Evolutionary conservation across 2,113 vertebrate species (phyloP).

Genomic region (Entosphenus tridentatus): DNA sequence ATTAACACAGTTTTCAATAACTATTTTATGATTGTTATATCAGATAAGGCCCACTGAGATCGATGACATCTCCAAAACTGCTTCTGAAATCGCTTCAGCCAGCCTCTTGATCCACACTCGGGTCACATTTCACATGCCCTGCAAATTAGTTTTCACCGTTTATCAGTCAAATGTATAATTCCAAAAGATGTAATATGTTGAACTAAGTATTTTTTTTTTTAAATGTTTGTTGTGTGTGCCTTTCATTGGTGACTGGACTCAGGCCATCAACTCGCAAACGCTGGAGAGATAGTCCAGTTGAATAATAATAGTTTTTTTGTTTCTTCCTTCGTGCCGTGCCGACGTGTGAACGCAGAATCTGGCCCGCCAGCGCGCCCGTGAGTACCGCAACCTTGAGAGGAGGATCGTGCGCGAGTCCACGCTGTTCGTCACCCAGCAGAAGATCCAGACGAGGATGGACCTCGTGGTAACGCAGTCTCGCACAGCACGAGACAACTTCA

Average conservation of each 20-base stretch:
- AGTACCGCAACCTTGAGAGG: conserved; percentile 33
- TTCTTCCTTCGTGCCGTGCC: conserved; percentile 22
- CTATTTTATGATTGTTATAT: too few relatives aligned
- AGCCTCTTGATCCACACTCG: too few relatives aligned
- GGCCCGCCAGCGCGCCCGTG: conserved; percentile 21
- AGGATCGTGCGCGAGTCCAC: conserved; percentile 70
- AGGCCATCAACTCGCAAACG: too few relatives aligned
- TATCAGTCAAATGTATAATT: too few relatives aligned
- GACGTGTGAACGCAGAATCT: conserved; percentile 38
- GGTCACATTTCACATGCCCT: too few relatives aligned
- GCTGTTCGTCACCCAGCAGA: conserved; percentile 65
- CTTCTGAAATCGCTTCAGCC: too few relatives aligned
- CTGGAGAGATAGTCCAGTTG: too few relatives aligned
- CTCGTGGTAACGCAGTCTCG: conserved; percentile 36
- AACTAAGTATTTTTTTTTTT: neutral
- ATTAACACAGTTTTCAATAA: too few relatives aligned
- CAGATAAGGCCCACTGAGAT: too few relatives aligned
- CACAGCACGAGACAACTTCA: too few relatives aligned
- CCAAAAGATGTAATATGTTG: neutral
- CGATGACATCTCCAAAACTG: too few relatives aligned
- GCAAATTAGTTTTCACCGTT: too few relatives aligned
- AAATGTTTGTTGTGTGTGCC: neutral
- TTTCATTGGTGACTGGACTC: neutral
- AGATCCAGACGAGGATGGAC: conserved; percentile 81
- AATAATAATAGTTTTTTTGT: conserved; percentile 11